Evolutionary conservation across 2,888 invertebrate species (phyloP), one percentile per base, ranked within the genome.

Genomic region (Heliconius sara): DNA sequence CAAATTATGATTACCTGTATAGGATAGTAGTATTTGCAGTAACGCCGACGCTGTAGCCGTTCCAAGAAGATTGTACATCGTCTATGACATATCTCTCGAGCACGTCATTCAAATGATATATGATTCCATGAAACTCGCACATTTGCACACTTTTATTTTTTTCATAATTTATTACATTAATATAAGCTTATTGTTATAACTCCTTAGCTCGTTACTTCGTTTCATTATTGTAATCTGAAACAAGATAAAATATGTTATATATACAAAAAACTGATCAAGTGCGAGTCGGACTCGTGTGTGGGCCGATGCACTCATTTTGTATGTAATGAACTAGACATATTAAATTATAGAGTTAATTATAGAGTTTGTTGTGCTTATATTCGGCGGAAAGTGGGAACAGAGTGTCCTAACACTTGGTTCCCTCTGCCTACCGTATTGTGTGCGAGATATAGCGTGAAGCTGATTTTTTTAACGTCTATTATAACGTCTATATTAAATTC

Each of bases 41-140:
- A 95, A 84, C 84, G 93, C 93, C 87, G 94, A 92, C 88, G 89
- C 89, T 87, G 89, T 91, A 89, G 92, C 91, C 89, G 91, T 89
- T 89, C 89, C 88, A 85, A 93, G 88, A 89, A 94, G 90, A 88
- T 90, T 91, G 91, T 90, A 91, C 95, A 95, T 94, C 92, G 92
- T 94, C 94, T 94, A 94, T 87, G 89, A 86, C 86, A 89, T 91
- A 88, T 87, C 89, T 85, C 87, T 86, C 87, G 84, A 85, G 86
- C 86, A 89, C 91, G 87, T 88, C 93, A 93, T 93, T 91, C 89
- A 92, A 86, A 89, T 87, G 85, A 84, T 88, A 89, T 90, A 91
- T 87, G 87, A 87, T 84, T 83, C 83, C 81, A 82, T 83, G 79
- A 80, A 78, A 77, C 79, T 84, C 78, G 83, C 79, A 85, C 83